These are phyloP conservation scores for Cyclophora punctaria DNA, from an alignment of 2,888 invertebrate genomes.

Conservation along the genomic window DNA sequence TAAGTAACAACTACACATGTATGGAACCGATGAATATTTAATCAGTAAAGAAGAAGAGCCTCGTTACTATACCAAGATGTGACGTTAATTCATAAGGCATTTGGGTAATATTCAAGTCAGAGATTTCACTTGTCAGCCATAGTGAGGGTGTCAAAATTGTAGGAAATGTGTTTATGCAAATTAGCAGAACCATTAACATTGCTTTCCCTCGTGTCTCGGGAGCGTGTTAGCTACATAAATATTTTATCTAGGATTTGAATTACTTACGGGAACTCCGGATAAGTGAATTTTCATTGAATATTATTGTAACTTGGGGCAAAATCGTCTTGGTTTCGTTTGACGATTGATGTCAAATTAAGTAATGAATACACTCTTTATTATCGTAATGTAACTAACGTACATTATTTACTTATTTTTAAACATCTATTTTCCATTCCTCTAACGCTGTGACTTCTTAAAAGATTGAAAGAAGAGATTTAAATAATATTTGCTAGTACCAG, in stretches of 20 bases:
- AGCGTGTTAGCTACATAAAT: constrained; percentile 50
- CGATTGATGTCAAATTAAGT: too few relatives aligned
- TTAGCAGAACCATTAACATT: constrained; percentile 64
- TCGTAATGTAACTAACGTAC: too few relatives aligned
- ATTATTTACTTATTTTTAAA: too few relatives aligned
- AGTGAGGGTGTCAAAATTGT: constrained; percentile 64
- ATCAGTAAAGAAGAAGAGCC: constrained; percentile 32
- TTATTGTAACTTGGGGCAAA: neutral
- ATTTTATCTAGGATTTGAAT: constrained; percentile 28
- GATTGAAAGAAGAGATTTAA: too few relatives aligned
- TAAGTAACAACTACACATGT: neutral
- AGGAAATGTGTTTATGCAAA: constrained; percentile 71
- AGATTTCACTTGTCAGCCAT: constrained; percentile 60
- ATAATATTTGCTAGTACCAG: too few relatives aligned
- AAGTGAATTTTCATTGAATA: constrained; percentile 5
- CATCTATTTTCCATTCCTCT: too few relatives aligned
- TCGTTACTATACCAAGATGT: constrained; percentile 35
- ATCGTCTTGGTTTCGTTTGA: neutral
- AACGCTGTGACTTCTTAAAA: too few relatives aligned
- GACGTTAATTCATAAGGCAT: constrained; percentile 37
- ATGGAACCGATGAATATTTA: constrained; percentile 26
- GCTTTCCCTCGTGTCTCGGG: constrained; percentile 37
- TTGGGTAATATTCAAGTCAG: constrained; percentile 49
- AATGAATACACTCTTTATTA: too few relatives aligned
- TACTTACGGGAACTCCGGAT: constrained; percentile 13